phyloP scores from a whole-genome alignment of 2,113 vertebrate species.

The Clinocottus analis region DNA sequence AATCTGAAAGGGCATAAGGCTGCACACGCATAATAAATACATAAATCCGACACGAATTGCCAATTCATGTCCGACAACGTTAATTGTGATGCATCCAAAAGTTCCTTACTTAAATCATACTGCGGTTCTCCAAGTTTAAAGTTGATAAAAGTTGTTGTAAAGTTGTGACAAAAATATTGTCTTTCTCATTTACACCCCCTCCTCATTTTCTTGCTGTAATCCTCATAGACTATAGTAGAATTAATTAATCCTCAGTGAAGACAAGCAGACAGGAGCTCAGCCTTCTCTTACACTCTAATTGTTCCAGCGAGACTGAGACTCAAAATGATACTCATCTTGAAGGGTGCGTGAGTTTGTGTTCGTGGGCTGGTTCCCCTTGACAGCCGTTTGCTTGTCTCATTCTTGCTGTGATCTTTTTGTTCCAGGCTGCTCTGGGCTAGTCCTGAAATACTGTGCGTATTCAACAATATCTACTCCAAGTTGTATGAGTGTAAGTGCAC shows the following conservation, averaged over 20 bases:
- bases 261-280: constrained; percentile 70
- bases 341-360: constrained; percentile 58
- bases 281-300: constrained; percentile 71
- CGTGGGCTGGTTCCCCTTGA: constrained; percentile 34
- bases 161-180: constrained; percentile 50
- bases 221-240: constrained; percentile 51
- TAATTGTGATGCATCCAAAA: background rate
- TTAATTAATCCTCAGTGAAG: constrained; percentile 73
- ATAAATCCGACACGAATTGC: background rate
- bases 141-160: constrained; percentile 45
- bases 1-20: background rate
- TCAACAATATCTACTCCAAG: background rate
- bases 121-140: background rate
- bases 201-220: constrained; percentile 31
- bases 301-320: constrained; percentile 72
- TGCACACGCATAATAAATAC: background rate
- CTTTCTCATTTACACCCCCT: constrained; percentile 19
- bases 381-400: constrained; percentile 52
- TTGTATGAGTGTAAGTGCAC: background rate
- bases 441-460: constrained; percentile 24
- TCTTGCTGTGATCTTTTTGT: constrained; percentile 36
- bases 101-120: background rate
- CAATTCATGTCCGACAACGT: background rate
- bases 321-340: constrained; percentile 65
- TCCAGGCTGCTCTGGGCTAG: constrained; percentile 37